phyloP scores from a whole-genome alignment of 2,113 vertebrate species.

The Abramis brama region DNA sequence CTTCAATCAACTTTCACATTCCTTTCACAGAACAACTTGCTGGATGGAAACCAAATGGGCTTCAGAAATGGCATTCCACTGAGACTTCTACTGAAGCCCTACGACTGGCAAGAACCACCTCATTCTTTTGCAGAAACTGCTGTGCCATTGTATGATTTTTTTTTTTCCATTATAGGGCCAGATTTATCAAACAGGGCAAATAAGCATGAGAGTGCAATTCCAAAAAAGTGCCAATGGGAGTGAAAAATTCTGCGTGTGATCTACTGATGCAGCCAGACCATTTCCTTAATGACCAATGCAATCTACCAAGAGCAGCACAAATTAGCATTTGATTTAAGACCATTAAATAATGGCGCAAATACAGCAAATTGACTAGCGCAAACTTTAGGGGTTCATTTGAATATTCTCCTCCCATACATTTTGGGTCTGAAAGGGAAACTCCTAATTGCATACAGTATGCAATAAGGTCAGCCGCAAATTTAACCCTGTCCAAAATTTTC shows the following conservation, averaged over 20 bases:
- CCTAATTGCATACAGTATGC: neutral
- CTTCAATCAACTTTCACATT: slow-evolving; percentile 27
- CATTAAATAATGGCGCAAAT: neutral
- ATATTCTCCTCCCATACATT: neutral
- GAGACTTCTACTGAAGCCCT: slow-evolving; percentile 15
- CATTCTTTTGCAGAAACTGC: neutral
- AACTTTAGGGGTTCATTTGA: neutral
- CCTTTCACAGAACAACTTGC: slow-evolving; percentile 13
- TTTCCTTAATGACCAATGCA: too few species aligned
- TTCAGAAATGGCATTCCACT: slow-evolving; percentile 17
- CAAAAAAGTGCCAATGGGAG: neutral
- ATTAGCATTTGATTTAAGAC: too few species aligned
- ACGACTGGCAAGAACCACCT: neutral
- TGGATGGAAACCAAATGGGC: slow-evolving; percentile 5
- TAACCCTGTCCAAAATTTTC: too few species aligned
- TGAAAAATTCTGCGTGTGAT: neutral
- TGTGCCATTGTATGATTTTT: neutral
- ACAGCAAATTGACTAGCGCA: neutral
- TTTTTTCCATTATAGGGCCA: neutral
- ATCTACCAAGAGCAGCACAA: too few species aligned
- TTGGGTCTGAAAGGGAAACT: neutral
- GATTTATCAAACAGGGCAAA: neutral
- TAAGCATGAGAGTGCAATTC: neutral
- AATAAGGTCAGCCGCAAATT: too few species aligned
- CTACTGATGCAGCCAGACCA: neutral